Conservation (phyloP, 2,888 invertebrate genomes). For the Drosophila anomalata region DNA sequence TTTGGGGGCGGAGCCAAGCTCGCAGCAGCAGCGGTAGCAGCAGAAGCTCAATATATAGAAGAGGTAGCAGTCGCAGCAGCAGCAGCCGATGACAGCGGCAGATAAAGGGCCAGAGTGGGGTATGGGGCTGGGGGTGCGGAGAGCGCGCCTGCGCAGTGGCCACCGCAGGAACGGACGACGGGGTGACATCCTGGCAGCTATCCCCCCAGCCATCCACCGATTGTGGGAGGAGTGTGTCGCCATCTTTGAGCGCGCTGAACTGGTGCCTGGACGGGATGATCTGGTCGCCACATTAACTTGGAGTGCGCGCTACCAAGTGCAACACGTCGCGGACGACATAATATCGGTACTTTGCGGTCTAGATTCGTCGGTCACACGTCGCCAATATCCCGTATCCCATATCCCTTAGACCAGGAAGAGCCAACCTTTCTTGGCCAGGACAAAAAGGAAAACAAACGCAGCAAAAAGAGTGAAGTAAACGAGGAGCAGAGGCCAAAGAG, state of each 20-base stretch:
- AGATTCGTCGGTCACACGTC: constrained; percentile 72
- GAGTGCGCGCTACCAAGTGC: constrained; percentile 76
- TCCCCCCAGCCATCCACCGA: constrained; percentile 14
- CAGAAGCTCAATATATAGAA: constrained; percentile 27
- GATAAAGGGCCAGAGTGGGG: constrained; percentile 51
- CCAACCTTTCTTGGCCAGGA: constrained; percentile 56
- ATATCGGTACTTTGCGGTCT: constrained; percentile 73
- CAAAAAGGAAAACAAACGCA: constrained; percentile 30
- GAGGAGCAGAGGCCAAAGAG: constrained; percentile 7
- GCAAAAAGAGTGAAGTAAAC: constrained; percentile 22
- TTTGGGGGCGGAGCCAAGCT: constrained; percentile 35
- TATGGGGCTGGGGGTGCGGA: constrained; percentile 34
- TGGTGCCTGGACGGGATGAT: constrained; percentile 51
- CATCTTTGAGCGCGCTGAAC: constrained; percentile 50
- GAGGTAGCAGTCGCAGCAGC: constrained; percentile 42
- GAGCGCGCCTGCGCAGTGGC: constrained; percentile 73
- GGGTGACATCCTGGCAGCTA: constrained; percentile 64
- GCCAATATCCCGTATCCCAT: constrained; percentile 41
- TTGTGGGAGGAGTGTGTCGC: constrained; percentile 62
- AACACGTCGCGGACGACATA: constrained; percentile 76
- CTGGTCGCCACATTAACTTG: constrained; percentile 69
- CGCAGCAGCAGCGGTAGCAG: constrained; percentile 42
- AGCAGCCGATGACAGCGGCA: constrained; percentile 63
- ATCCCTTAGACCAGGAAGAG: constrained; percentile 35
- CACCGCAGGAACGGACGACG: constrained; percentile 43